Percentiles rank a stretch among this genome's conserved stretches.
These are phyloP conservation scores for Oreochromis tanganicae DNA, from an alignment of 2,113 vertebrate species.

Conservation along the genomic window DNA sequence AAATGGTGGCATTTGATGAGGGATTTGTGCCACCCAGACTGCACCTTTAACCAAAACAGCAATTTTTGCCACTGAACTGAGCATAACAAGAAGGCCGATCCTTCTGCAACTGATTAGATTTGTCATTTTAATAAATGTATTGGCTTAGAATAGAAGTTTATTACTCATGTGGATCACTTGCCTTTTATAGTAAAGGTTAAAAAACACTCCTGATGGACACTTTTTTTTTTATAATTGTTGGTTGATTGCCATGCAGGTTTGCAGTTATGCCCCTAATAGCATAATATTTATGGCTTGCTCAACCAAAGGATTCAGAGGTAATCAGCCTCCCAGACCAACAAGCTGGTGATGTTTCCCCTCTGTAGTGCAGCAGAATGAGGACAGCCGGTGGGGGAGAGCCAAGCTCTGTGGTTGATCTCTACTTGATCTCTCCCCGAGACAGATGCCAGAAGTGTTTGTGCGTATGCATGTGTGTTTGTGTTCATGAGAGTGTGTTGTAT, in stretches of 20 bases:
- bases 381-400: not conserved
- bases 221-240: conserved; percentile 32
- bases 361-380: conserved; percentile 4
- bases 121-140: not conserved
- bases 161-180: not conserved
- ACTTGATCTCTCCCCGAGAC: conserved; percentile 38
- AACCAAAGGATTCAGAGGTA: conserved; percentile 9
- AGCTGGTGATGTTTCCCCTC: conserved; percentile 18
- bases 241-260: not conserved
- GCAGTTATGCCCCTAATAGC: conserved; percentile 3
- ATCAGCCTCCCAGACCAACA: conserved; percentile 25
- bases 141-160: not conserved
- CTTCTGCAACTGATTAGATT: not conserved
- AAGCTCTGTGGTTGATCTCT: conserved; percentile 28
- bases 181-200: not conserved
- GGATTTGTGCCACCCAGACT: conserved; percentile 27
- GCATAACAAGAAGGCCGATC: not conserved
- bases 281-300: conserved; percentile 4
- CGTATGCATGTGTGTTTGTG: not conserved
- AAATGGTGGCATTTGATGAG: not conserved
- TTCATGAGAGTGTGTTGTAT: conserved; percentile 21
- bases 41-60: conserved; percentile 20
- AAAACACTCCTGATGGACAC: not conserved
- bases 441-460: conserved; percentile 42
- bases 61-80: not conserved